Evolutionary conservation across 2,888 invertebrate genomes (phyloP).

Genomic region (Drosophila cyrtoloma): DNA sequence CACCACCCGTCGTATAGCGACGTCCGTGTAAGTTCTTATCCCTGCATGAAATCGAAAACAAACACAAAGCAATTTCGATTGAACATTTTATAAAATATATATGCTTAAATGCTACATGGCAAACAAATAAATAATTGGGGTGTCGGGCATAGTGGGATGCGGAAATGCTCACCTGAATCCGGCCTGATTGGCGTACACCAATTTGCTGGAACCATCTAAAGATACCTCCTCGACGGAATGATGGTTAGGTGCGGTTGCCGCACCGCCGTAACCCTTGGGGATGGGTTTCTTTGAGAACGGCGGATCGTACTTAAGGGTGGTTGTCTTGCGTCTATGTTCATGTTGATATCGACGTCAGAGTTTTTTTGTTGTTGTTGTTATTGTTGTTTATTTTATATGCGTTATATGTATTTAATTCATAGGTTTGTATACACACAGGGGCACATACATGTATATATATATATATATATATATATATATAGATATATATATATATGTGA

Average conservation of each 20-base stretch:
- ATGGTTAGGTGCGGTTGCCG: slow-evolving; percentile 88
- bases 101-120: not conserved
- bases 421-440: slow-evolving; percentile 66
- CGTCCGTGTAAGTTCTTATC: slow-evolving; percentile 94
- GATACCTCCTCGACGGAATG: slow-evolving; percentile 92
- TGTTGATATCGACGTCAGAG: slow-evolving; percentile 59
- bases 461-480: slow-evolving; percentile 30
- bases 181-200: slow-evolving; percentile 90
- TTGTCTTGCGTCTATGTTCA: slow-evolving; percentile 92
- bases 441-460: slow-evolving; percentile 49
- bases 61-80: slow-evolving; percentile 3
- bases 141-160: not conserved
- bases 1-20: slow-evolving; percentile 89
- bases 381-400: slow-evolving; percentile 61
- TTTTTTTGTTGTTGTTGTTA: slow-evolving; percentile 54
- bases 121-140: not conserved
- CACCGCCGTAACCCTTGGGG: slow-evolving; percentile 88
- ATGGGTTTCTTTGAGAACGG: slow-evolving; percentile 94
- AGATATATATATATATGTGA: slow-evolving; percentile 27
- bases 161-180: slow-evolving; percentile 88
- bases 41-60: slow-evolving; percentile 86
- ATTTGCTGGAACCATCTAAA: slow-evolving; percentile 92
- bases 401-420: slow-evolving; percentile 53
- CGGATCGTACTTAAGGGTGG: slow-evolving; percentile 94
- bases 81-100: slow-evolving; percentile 7